phyloP scores from a whole-genome alignment of 2,113 vertebrate genomes.

The Chamaea fasciata region DNA sequence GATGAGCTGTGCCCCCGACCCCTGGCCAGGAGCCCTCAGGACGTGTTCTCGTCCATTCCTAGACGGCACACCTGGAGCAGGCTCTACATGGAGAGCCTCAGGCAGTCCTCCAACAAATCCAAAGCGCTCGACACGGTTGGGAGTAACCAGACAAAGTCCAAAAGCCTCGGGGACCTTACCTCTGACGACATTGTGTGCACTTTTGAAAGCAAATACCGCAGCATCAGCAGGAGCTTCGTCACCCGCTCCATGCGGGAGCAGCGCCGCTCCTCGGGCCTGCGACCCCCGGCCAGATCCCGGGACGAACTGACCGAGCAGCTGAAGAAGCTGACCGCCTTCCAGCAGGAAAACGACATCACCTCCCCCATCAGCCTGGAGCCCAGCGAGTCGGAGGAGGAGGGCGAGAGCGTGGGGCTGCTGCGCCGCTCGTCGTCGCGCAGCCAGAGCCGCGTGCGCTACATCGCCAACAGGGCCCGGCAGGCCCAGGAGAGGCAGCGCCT shows the following conservation, averaged over 20 bases:
- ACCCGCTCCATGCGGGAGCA: constrained; percentile 72
- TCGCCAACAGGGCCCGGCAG: constrained; percentile 87
- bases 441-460: constrained; percentile 89
- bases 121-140: not conserved
- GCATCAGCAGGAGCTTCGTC: constrained; percentile 84
- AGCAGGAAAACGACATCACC: constrained; percentile 79
- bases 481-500: constrained; percentile 86
- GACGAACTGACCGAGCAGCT: constrained; percentile 84
- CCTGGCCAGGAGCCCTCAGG: constrained; percentile 54
- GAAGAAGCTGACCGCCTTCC: constrained; percentile 82
- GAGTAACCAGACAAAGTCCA: constrained; percentile 78
- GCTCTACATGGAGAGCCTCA: constrained; percentile 83
- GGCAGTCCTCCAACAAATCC: constrained; percentile 68
- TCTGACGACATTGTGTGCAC: constrained; percentile 86
- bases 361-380: constrained; percentile 57
- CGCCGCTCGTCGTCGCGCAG: constrained; percentile 86
- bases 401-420: constrained; percentile 64
- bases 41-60: constrained; percentile 49
- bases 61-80: constrained; percentile 82
- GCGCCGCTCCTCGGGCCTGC: not conserved
- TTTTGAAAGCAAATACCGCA: constrained; percentile 84
- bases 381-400: constrained; percentile 27
- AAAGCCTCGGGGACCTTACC: constrained; percentile 92
- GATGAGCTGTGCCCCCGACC: constrained; percentile 72
- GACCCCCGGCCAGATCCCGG: not conserved